Conservation (phyloP, 1,140 invertebrate genomes). For the Babylonia areolata region DNA sequence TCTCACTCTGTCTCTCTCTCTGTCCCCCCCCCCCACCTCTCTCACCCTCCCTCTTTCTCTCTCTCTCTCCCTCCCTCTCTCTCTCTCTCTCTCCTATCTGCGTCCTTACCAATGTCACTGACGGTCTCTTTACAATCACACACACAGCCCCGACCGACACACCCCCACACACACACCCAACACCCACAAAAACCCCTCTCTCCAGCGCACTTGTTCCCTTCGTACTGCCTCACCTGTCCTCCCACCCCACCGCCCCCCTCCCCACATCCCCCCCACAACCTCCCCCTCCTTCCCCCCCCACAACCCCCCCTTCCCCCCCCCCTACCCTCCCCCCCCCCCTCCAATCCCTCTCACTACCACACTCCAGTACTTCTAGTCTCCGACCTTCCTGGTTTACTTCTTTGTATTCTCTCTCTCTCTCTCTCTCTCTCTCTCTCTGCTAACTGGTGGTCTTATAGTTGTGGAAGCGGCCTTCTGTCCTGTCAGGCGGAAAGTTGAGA, state of each 20-base stretch:
- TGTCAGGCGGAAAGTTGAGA: too few relatives aligned
- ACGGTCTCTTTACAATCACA: not conserved
- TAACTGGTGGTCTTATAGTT: not conserved
- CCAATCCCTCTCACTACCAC: not conserved
- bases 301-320: too few relatives aligned
- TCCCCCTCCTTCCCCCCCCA: too few relatives aligned
- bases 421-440: not conserved
- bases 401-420: conserved; percentile 3
- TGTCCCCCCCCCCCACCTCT: too few relatives aligned
- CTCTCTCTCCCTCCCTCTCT: not conserved
- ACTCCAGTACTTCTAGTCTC: not conserved
- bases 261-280: too few relatives aligned
- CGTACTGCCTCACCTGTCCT: conserved; percentile 8
- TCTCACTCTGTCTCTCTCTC: not conserved
- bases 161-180: too few relatives aligned
- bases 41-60: not conserved
- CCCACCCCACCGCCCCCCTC: too few relatives aligned
- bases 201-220: not conserved
- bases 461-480: not conserved
- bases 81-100: not conserved
- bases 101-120: not conserved
- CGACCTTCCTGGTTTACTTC: not conserved
- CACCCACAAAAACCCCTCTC: too few relatives aligned
- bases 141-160: not conserved
- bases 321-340: not conserved